Base-by-base conservation (phyloP, 2,797 vertebrate species). In the Hozukius guyotensis region DNA sequence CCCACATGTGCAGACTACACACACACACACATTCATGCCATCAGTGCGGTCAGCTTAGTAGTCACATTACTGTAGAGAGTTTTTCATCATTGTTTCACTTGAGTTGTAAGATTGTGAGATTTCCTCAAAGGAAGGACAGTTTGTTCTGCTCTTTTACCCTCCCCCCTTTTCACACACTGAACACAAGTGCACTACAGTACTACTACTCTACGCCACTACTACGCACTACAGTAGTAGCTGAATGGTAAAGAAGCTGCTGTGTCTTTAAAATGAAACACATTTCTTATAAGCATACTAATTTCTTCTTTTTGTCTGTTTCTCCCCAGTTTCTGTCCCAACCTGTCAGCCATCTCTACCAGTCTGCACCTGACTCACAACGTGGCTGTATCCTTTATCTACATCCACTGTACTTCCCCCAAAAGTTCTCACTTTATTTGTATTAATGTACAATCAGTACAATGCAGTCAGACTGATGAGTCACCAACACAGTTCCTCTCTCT, bases 331-430 rank as follows among this genome's bases (percentile, higher is more conserved):
- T 99, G 99, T 88, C 99, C 99, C 59, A 99, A 99, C 86, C 92
- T 99, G 55, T 98, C 98, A 0, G 97, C 98, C 78, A 99, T 99
- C 88, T 97, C 97, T 10, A 96, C 95, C 72, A 96, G 89, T 11
- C 92, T 99, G 86, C 96, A 93, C 87, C 96, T 99, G 74, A 97
- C 97, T 46, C 98, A 99, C 95, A 99, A 99, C 0, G 99, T 99
- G 90, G 98, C 99, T 79, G 97, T 99, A 99, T 99, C 98, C 97
- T 99, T 97, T 83, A 55, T 53, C 24, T 14, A 27, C 49, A 9
- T 18, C 6, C 22, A 12, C 29, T 32, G 6, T 46, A 16, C 29
- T 18, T 20, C 18, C 2, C n/a, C 31, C 24, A 22, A 1, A 20
- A 12, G 20, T 14, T 77, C n/a, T 49, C n/a, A 32, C 4, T 72